Evolutionary conservation across 2,888 invertebrate genomes (phyloP), one percentile per base, ranked within the genome.

Genomic region (Rhorus exstirpatorius): DNA sequence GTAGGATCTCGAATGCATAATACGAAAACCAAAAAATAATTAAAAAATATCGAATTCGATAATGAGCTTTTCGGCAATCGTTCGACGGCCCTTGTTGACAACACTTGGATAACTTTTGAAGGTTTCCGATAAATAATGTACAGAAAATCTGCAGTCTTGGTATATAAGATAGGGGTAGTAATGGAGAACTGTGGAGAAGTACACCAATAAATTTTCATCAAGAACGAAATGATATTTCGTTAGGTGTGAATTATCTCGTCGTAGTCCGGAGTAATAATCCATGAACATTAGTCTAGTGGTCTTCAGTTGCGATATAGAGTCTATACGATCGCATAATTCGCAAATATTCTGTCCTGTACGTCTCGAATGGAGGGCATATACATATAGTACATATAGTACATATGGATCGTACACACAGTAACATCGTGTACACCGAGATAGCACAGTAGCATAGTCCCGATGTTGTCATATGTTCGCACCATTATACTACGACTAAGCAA

Each of bases 401-500:
- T 31, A 19, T 1, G 12, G n/a, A 35, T 31, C 14, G 49, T 55
- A 70, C n/a, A 70, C 44, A 63, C 14, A 63, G 24, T 21, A 46
- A 55, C 24, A 41, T 58, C 19, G 49, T 44, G 63, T 61, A 51
- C 4, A 58, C 44, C 24, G 26, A 38, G 21, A 7, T 55, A 38
- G 49, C 19, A 19, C n/a, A 24, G 14, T 19, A 24, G 19, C 38
- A 75, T 55, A 65, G 21, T 35, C 21, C 12, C 31, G 12, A 67
- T 58, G 55, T 58, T 55, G 46, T 12, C 67, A 21, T 49, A 46
- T 67, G 67, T 76, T 17, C 24, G 49, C n/a, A 21, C 53, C 21
- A 53, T 51, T 41, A 61, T 60, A 21, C 49, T 41, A 51, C 51
- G 68, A 53, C 68, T 49, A 51, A 70, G 58, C 41, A 70, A 78